Conservation (phyloP, 1,140 invertebrate genomes). For the Macrocentrus cingulum region DNA sequence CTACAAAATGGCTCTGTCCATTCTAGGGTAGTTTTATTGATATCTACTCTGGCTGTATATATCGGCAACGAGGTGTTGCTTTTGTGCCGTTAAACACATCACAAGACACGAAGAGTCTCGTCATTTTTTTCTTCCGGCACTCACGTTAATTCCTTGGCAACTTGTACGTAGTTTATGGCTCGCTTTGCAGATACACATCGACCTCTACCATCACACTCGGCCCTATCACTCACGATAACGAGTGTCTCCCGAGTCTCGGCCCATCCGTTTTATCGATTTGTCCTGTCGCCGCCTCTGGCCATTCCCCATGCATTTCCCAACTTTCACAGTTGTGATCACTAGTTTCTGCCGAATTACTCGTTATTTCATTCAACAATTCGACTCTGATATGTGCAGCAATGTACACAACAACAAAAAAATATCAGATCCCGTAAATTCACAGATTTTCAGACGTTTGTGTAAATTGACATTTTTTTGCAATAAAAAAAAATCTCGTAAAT, state of each 20-base stretch:
- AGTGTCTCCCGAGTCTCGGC: not conserved
- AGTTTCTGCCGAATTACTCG: too few species aligned
- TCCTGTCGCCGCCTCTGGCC: not conserved
- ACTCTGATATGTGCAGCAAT: too few species aligned
- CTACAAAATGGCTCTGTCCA: too few species aligned
- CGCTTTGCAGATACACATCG: not conserved
- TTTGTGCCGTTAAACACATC: not conserved
- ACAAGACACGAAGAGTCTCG: not conserved
- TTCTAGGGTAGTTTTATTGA: too few species aligned
- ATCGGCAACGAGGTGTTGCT: not conserved
- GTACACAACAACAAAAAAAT: too few species aligned
- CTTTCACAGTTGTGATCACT: too few species aligned
- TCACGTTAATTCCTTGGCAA: slow-evolving; percentile 55
- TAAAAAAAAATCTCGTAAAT: too few species aligned
- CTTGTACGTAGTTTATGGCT: slow-evolving; percentile 48
- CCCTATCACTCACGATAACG: slow-evolving; percentile 10
- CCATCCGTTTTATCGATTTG: slow-evolving; percentile 1
- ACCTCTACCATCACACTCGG: not conserved
- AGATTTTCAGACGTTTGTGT: too few species aligned
- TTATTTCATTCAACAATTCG: too few species aligned
- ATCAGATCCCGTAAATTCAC: too few species aligned
- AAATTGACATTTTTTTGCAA: too few species aligned
- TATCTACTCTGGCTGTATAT: too few species aligned
- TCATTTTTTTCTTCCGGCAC: slow-evolving; percentile 33
- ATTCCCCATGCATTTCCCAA: not conserved